Percentiles rank a stretch among this genome's conserved stretches.
phyloP scores from a whole-genome alignment of 92 coral and sea anemone species.

The Micromussa lordhowensis region DNA sequence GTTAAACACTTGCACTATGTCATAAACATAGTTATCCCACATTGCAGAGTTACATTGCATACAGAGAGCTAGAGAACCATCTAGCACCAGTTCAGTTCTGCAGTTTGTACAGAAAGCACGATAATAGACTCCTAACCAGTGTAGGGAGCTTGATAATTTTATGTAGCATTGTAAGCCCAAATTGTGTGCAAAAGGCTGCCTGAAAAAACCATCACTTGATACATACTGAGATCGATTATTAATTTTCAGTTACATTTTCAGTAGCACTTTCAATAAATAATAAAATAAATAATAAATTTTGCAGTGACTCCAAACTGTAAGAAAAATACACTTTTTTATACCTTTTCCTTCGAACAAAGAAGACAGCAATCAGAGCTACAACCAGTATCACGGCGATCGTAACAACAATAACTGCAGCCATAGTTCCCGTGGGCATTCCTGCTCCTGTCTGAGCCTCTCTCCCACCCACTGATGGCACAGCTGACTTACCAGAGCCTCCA shows the following conservation, averaged over 20 bases:
- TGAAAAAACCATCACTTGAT: too few relatives aligned
- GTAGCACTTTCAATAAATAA: too few relatives aligned
- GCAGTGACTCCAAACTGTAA: background rate
- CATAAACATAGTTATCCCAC: too few relatives aligned
- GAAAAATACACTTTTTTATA: background rate
- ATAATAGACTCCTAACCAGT: too few relatives aligned
- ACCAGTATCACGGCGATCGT: constrained; percentile 30
- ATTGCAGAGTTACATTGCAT: too few relatives aligned
- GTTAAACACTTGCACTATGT: too few relatives aligned
- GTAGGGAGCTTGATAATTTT: too few relatives aligned
- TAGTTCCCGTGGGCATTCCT: background rate
- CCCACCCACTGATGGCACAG: background rate
- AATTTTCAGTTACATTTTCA: background rate
- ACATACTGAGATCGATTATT: background rate
- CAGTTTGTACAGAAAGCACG: too few relatives aligned
- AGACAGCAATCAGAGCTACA: constrained; percentile 17
- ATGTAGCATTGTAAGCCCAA: background rate
- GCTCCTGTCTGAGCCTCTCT: constrained; percentile 8
- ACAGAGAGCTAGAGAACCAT: too few relatives aligned
- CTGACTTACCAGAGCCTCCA: background rate
- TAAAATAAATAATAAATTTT: too few relatives aligned
- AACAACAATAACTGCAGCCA: constrained; percentile 43
- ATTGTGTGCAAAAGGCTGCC: background rate
- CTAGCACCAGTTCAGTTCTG: too few relatives aligned
- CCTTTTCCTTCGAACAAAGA: constrained; percentile 32